Evolutionary conservation across 2,888 invertebrate genomes (phyloP).

Genomic region (Aporophyla nigra): DNA sequence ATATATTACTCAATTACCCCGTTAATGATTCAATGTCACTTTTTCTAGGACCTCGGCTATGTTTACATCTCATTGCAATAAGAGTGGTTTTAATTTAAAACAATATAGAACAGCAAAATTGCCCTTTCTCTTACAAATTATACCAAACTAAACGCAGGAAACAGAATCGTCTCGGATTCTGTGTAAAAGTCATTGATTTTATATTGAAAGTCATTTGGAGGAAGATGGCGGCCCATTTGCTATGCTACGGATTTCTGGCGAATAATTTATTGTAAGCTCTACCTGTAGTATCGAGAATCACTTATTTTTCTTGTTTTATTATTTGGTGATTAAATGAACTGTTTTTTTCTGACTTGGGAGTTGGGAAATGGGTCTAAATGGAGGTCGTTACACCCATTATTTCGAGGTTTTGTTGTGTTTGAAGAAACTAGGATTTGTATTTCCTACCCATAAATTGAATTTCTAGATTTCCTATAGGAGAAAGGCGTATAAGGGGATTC

Average conservation of each 20-base stretch:
- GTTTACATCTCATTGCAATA: neutral
- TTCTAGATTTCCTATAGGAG: neutral
- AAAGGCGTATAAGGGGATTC: neutral
- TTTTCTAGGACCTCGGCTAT: neutral
- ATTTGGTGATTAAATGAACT: conserved; percentile 38
- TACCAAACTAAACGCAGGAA: conserved; percentile 61
- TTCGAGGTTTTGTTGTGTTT: neutral
- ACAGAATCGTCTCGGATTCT: conserved; percentile 67
- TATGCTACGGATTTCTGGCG: conserved; percentile 61
- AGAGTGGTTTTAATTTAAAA: neutral
- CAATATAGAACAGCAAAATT: neutral
- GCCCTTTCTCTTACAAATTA: conserved; percentile 49
- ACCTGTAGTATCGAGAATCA: conserved; percentile 49
- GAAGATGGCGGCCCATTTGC: conserved; percentile 72
- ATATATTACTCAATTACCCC: too few relatives aligned
- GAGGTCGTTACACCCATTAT: neutral
- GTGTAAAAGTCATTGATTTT: conserved; percentile 84
- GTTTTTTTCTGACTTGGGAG: neutral
- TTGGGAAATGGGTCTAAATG: conserved; percentile 6
- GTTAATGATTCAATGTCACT: neutral
- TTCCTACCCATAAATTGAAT: too few relatives aligned
- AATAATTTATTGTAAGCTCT: conserved; percentile 71
- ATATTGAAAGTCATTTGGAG: conserved; percentile 81
- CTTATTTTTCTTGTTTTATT: conserved; percentile 46
- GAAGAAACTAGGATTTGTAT: neutral